Conservation (phyloP, 2,888 invertebrate species). For the Pyrrhosoma nymphula region DNA sequence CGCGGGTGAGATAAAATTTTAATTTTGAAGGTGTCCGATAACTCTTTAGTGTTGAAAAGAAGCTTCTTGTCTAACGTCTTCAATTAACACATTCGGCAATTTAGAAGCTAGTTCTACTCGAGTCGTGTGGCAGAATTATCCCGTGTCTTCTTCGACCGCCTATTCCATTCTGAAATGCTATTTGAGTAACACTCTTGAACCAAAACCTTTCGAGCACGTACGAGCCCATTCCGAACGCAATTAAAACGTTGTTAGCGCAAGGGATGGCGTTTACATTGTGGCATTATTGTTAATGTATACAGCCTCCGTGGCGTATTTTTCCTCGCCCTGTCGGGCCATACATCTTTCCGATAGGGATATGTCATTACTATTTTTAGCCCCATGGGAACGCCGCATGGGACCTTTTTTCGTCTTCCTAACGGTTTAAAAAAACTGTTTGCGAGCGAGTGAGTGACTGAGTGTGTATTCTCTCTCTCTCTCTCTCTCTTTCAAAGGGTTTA, state of each 20-base stretch:
- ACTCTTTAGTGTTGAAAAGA: background rate
- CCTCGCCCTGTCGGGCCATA: background rate
- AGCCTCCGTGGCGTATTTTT: background rate
- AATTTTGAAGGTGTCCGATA: background rate
- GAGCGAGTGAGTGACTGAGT: background rate
- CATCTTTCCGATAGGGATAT: background rate
- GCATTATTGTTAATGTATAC: background rate
- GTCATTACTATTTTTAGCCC: slow-evolving; percentile 62
- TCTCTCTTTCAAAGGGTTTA: background rate
- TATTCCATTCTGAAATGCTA: background rate
- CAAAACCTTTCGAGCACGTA: background rate
- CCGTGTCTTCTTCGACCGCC: background rate
- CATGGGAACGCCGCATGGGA: slow-evolving; percentile 34
- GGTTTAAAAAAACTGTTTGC: background rate
- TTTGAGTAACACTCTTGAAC: background rate
- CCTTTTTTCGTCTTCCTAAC: slow-evolving; percentile 27
- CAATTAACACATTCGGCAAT: background rate
- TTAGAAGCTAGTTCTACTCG: background rate
- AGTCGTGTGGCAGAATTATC: background rate
- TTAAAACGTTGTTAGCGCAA: background rate
- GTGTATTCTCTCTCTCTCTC: background rate
- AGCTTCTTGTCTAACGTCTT: background rate
- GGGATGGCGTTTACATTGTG: background rate
- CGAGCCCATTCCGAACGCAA: background rate
- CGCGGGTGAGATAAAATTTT: background rate